Percentiles rank a stretch among this genome's conserved stretches.
Evolutionary conservation across 23 tunicate genomes (phyloP).

Genomic region (Oikopleura vanhoeffeni): DNA sequence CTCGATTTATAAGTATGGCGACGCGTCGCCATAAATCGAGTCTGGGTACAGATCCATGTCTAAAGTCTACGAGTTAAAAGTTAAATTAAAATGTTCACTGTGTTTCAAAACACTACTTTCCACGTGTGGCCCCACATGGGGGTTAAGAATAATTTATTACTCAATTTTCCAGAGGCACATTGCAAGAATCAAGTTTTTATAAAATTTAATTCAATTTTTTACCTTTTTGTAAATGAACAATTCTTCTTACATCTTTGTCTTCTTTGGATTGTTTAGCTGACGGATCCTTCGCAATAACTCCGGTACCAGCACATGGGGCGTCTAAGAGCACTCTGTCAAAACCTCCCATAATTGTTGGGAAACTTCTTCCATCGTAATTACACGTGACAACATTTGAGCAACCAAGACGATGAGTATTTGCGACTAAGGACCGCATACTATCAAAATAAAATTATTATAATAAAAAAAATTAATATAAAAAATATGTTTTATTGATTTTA

Average conservation of each 20-base stretch:
- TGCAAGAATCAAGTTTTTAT: not conserved
- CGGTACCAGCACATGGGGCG: constrained; percentile 98
- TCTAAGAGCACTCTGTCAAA: constrained; percentile 29
- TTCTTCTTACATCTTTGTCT: constrained; percentile 34
- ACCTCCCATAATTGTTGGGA: constrained; percentile 24
- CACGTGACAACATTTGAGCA: constrained; percentile 49
- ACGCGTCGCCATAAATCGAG: too few relatives aligned
- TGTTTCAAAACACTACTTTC: too few relatives aligned
- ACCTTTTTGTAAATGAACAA: constrained; percentile 49
- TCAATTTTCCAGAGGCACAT: not conserved
- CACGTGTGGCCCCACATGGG: not conserved
- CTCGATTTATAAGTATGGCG: too few relatives aligned
- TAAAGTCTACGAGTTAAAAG: too few relatives aligned
- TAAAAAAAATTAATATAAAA: too few relatives aligned
- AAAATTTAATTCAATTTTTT: not conserved
- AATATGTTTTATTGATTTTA: too few relatives aligned
- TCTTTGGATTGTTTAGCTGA: constrained; percentile 55
- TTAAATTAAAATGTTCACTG: too few relatives aligned
- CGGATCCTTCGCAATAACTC: constrained; percentile 88
- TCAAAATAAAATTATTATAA: too few relatives aligned
- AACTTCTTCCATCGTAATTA: constrained; percentile 80
- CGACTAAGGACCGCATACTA: constrained; percentile 59
- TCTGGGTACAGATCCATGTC: too few relatives aligned
- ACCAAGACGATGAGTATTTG: constrained; percentile 80
- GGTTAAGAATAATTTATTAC: not conserved